These are phyloP conservation scores for Cryptotermes secundus DNA, from an alignment of 1,140 invertebrate species.

Conservation along the genomic window DNA sequence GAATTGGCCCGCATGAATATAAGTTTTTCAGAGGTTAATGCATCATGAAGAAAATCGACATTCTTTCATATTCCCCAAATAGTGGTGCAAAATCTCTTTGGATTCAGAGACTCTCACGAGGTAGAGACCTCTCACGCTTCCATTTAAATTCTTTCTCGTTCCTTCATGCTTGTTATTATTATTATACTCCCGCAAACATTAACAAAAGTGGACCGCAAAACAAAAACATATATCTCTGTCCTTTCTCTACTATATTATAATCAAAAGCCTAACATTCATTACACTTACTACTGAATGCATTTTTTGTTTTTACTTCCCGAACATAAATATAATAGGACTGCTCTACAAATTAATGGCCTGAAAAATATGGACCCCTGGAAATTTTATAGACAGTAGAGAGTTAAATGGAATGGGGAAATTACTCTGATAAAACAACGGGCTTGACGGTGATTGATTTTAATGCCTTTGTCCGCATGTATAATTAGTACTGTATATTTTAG, in stretches of 20 bases:
- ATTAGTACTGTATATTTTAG: not conserved
- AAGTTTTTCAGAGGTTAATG: not conserved
- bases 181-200: constrained; percentile 3
- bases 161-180: not conserved
- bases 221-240: not conserved
- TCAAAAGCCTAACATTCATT: constrained; percentile 8
- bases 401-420: constrained; percentile 8
- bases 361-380: not conserved
- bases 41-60: not conserved
- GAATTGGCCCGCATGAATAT: not conserved
- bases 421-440: not conserved
- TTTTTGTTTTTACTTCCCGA: not conserved
- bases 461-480: not conserved
- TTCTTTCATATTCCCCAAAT: not conserved
- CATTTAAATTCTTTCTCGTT: not conserved
- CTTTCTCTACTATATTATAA: not conserved
- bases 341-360: not conserved
- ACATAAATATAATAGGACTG: not conserved
- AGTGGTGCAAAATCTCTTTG: not conserved
- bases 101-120: not conserved
- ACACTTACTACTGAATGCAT: not conserved
- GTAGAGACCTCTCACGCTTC: not conserved
- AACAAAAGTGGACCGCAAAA: not conserved
- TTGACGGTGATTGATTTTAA: constrained; percentile 12
- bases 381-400: constrained; percentile 5